phyloP scores from a whole-genome alignment of 2,888 invertebrate species.

The Syrphus vitripennis region DNA sequence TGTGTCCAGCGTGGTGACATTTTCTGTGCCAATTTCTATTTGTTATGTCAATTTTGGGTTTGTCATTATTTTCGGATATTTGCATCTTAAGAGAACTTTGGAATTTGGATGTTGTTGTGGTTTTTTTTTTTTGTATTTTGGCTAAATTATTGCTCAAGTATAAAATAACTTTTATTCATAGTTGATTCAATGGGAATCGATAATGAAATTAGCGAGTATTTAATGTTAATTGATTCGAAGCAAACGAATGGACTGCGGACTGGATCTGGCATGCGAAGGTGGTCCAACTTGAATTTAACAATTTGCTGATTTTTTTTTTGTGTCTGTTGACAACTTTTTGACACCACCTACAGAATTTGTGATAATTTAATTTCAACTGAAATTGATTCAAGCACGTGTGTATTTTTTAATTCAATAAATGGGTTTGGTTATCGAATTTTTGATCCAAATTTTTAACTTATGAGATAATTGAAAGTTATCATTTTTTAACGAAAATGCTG shows the following conservation, averaged over 20 bases:
- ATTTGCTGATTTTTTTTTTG: background rate
- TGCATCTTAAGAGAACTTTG: slow-evolving; percentile 2
- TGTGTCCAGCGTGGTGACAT: slow-evolving; percentile 27
- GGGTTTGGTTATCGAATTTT: background rate
- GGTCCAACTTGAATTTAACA: background rate
- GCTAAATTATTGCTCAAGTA: background rate
- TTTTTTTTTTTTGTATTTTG: no score
- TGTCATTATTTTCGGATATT: slow-evolving; percentile 20
- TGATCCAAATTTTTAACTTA: background rate
- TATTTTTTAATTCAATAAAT: background rate
- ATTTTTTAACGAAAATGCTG: no score
- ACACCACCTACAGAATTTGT: background rate
- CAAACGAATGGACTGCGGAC: background rate
- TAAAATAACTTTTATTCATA: slow-evolving; percentile 11
- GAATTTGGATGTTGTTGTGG: slow-evolving; percentile 17
- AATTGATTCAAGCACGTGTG: background rate
- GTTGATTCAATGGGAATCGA: background rate
- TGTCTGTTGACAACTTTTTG: background rate
- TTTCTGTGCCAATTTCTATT: slow-evolving; percentile 57
- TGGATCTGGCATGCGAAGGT: background rate
- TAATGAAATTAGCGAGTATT: background rate
- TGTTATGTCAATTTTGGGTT: slow-evolving; percentile 24
- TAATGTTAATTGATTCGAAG: slow-evolving; percentile 18
- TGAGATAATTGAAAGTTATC: no score
- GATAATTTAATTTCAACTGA: background rate